Conservation (phyloP, 2,797 vertebrate species). For the Eleutherodactylus coqui region DNA sequence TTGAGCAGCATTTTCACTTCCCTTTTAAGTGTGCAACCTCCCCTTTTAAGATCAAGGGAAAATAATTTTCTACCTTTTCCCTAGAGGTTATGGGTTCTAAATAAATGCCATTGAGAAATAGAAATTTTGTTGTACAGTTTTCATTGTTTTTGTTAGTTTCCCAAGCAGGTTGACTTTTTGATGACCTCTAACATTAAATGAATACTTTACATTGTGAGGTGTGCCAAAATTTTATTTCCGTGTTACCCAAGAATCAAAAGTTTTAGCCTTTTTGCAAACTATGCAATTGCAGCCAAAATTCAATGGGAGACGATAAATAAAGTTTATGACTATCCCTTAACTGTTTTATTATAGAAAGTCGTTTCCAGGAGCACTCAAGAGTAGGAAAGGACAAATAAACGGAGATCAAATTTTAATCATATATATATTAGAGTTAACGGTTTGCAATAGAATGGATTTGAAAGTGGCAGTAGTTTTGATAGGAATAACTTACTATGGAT, state of each 20-base stretch:
- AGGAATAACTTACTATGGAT: conserved; percentile 38
- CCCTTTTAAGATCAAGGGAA: no score
- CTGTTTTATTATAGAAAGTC: conserved; percentile 29
- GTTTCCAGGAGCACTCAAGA: neutral
- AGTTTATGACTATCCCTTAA: conserved; percentile 16
- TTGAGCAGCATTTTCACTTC: no score
- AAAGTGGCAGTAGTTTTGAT: conserved; percentile 37
- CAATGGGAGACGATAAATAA: conserved; percentile 14
- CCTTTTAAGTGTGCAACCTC: no score
- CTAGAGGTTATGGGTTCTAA: neutral
- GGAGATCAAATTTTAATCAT: conserved; percentile 38
- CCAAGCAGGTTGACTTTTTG: neutral
- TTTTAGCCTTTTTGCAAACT: neutral
- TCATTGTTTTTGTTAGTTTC: neutral
- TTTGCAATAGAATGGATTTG: conserved; percentile 49
- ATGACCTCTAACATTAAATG: neutral
- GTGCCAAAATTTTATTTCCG: neutral
- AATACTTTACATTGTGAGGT: neutral
- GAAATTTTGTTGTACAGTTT: neutral
- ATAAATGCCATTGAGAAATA: neutral
- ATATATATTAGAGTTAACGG: conserved; percentile 39
- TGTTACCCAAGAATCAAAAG: neutral
- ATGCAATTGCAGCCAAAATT: neutral
- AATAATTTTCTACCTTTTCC: neutral
- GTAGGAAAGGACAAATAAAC: conserved; percentile 43